Conservation (phyloP, 1,140 invertebrate species). For the Hermetia illucens region DNA sequence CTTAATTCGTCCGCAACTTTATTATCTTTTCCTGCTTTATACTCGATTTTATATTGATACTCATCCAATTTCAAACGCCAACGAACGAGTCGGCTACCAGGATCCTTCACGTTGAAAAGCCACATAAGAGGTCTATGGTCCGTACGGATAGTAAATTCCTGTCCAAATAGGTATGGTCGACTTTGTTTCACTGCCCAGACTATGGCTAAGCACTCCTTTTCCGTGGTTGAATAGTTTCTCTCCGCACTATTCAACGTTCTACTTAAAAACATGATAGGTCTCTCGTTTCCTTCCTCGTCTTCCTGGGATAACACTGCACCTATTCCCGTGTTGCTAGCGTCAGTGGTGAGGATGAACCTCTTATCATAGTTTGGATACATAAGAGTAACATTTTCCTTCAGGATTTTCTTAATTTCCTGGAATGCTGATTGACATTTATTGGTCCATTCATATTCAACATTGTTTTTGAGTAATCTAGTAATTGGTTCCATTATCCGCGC, state of each 20-base stretch:
- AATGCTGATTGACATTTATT: too few relatives aligned
- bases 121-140: slow-evolving; percentile 35
- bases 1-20: slow-evolving; percentile 18
- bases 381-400: slow-evolving; percentile 1
- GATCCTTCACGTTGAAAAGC: slow-evolving; percentile 30
- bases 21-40: slow-evolving; percentile 23
- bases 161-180: slow-evolving; percentile 31
- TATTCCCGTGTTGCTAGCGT: slow-evolving; percentile 10
- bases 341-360: slow-evolving; percentile 9
- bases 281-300: slow-evolving; percentile 7
- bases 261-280: slow-evolving; percentile 12
- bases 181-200: slow-evolving; percentile 33
- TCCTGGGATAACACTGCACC: slow-evolving; percentile 12
- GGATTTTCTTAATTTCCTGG: slow-evolving; percentile 8
- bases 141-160: slow-evolving; percentile 31
- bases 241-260: slow-evolving; percentile 17
- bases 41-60: slow-evolving; percentile 26
- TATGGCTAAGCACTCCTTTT: slow-evolving; percentile 37
- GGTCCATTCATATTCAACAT: too few relatives aligned
- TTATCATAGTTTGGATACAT: slow-evolving; percentile 11
- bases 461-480: slow-evolving; percentile 22
- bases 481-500: slow-evolving; percentile 25
- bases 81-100: slow-evolving; percentile 26
- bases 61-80: slow-evolving; percentile 35
- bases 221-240: slow-evolving; percentile 23